Evolutionary conservation across 2,888 invertebrate genomes (phyloP).

Genomic region (Strigamia crassipes): DNA sequence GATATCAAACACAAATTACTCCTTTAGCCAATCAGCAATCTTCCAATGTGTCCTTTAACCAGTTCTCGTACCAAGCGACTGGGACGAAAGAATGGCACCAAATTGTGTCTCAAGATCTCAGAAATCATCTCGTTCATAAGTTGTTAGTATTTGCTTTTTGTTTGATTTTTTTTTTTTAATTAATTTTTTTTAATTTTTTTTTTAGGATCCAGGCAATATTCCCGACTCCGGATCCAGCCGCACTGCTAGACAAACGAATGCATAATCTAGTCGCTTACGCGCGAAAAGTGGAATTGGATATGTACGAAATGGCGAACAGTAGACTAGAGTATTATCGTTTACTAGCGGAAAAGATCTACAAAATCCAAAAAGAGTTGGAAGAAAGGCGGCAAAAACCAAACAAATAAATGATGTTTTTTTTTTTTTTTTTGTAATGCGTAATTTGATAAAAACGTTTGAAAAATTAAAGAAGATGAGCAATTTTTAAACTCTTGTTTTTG

Average conservation of each 20-base stretch:
- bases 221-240: slow-evolving; percentile 95
- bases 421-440: too few species aligned
- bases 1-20: slow-evolving; percentile 22
- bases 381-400: slow-evolving; percentile 90
- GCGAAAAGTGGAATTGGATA: slow-evolving; percentile 97
- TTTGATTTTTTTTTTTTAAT: background rate
- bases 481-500: too few species aligned
- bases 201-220: slow-evolving; percentile 95
- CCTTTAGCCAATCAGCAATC: slow-evolving; percentile 22
- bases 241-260: slow-evolving; percentile 95
- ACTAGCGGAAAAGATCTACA: slow-evolving; percentile 98
- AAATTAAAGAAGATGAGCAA: too few species aligned
- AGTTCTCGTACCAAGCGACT: slow-evolving; percentile 51
- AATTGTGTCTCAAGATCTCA: slow-evolving; percentile 92
- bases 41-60: slow-evolving; percentile 41
- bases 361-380: slow-evolving; percentile 96
- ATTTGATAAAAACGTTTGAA: too few species aligned
- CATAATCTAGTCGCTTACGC: slow-evolving; percentile 97
- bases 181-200: slow-evolving; percentile 25
- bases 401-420: too few species aligned
- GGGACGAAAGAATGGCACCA: slow-evolving; percentile 94
- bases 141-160: slow-evolving; percentile 66
- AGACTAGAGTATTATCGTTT: slow-evolving; percentile 98
- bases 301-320: slow-evolving; percentile 98
- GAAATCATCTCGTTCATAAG: slow-evolving; percentile 99